Conservation (phyloP, 2,113 vertebrate species). For the Rhinolophus ferrumequinum region DNA sequence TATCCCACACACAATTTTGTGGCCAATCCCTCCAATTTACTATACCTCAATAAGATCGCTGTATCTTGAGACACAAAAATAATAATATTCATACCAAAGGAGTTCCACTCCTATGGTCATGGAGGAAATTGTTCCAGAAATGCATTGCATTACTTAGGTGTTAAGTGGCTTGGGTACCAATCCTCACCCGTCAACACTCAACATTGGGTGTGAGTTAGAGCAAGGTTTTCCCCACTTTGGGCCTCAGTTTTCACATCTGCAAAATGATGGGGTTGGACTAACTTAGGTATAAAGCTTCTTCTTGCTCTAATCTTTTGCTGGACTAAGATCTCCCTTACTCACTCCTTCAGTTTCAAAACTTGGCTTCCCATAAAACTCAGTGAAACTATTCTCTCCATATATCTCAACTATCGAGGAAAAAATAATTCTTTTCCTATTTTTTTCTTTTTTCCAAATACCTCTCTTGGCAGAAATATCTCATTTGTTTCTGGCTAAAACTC, state of each 20-base stretch:
- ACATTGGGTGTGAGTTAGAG: background rate
- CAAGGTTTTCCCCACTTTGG: background rate
- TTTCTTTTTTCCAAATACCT: background rate
- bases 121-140: background rate
- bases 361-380: background rate
- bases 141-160: background rate
- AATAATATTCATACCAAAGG: background rate
- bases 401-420: background rate
- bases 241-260: background rate
- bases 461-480: background rate
- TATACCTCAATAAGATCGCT: background rate
- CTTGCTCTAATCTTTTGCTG: background rate
- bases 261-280: background rate
- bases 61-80: background rate
- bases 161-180: background rate
- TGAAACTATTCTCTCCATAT: background rate
- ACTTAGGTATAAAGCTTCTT: background rate
- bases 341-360: background rate
- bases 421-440: background rate
- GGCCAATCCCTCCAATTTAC: background rate
- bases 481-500: conserved; percentile 25
- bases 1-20: background rate
- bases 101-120: background rate
- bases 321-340: background rate
- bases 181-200: background rate